Evolutionary conservation across 2,113 vertebrate species (phyloP).

Genomic region (Alaudala cheleensis): DNA sequence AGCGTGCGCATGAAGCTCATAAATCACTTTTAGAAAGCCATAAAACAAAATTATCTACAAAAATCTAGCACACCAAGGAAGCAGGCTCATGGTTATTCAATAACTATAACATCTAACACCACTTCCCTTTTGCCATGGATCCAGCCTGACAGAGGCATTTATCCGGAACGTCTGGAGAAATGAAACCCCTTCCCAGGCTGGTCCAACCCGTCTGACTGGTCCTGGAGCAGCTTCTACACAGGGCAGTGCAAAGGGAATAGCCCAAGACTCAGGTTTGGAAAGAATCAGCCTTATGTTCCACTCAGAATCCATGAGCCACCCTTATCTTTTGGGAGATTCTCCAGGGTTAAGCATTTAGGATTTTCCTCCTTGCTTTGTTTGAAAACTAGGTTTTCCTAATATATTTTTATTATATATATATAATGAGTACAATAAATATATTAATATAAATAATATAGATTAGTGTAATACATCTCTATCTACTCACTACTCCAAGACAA

Average conservation of each 20-base stretch:
- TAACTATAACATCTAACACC: conserved; percentile 41
- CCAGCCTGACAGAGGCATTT: conserved; percentile 6
- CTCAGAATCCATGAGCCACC: background rate
- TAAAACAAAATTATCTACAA: conserved; percentile 56
- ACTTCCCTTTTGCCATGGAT: conserved; percentile 33
- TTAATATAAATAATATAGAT: background rate
- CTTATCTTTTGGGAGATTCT: background rate
- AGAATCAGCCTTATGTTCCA: background rate
- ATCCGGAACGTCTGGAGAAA: background rate
- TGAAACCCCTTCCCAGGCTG: background rate
- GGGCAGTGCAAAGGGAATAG: background rate
- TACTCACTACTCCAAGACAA: background rate
- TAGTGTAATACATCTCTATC: background rate
- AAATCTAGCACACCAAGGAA: conserved; percentile 52
- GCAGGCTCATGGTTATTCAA: conserved; percentile 49
- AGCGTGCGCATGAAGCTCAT: background rate
- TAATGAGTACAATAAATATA: background rate
- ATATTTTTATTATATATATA: background rate
- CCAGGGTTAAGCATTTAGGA: background rate
- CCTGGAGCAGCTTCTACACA: background rate
- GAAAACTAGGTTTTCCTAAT: background rate
- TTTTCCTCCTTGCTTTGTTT: background rate
- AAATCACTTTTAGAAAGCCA: conserved; percentile 62
- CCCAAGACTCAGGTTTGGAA: background rate
- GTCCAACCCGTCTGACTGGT: conserved; percentile 25